These are phyloP conservation scores for Aphelocoma californica DNA, from an alignment of 2,797 vertebrate species.

Conservation along the genomic window DNA sequence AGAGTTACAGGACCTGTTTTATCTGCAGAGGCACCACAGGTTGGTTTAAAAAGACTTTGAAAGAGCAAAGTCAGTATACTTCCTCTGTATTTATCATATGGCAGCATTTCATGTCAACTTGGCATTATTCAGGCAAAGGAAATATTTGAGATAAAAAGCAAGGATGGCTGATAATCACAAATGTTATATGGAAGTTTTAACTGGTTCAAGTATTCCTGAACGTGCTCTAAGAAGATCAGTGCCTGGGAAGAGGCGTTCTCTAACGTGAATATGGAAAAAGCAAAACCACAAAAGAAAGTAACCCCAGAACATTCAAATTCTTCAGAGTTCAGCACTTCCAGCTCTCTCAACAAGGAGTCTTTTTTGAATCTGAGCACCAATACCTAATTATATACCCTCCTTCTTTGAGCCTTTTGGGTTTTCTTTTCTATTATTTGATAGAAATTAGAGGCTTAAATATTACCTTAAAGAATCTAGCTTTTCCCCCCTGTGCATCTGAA, in stretches of 20 bases:
- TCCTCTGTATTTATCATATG: not conserved
- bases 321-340: constrained; percentile 12
- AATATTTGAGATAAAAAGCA: not conserved
- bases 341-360: constrained; percentile 26
- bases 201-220: not conserved
- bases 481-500: not conserved
- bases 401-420: not conserved
- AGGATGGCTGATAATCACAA: not conserved
- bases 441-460: not conserved
- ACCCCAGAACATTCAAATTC: not conserved
- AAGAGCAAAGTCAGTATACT: not conserved
- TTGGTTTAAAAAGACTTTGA: not conserved
- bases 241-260: not conserved
- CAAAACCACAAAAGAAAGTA: not conserved
- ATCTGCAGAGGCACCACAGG: not conserved
- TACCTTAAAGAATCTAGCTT: not conserved
- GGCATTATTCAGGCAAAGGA: not conserved
- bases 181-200: not conserved
- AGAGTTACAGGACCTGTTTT: not conserved
- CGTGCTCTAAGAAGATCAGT: not conserved
- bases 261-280: not conserved
- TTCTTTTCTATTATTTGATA: not conserved
- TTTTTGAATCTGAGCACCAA: constrained; percentile 31
- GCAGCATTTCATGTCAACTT: not conserved
- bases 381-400: not conserved